These are phyloP conservation scores for Clarias pachynema DNA, from an alignment of 2,797 vertebrate species.

Conservation along the genomic window DNA sequence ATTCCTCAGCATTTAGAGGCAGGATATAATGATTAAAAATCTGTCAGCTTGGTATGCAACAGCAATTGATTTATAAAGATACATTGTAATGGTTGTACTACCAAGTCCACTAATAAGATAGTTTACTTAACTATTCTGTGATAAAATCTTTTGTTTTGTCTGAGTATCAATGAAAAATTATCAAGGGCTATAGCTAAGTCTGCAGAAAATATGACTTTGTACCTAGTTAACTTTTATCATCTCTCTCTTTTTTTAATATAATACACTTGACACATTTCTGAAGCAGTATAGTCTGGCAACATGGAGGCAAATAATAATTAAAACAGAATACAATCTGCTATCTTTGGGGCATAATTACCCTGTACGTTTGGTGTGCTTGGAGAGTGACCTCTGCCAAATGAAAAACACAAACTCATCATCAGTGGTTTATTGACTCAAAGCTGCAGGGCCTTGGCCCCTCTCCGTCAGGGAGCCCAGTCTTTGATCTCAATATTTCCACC, in stretches of 20 bases:
- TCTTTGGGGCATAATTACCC: conserved; percentile 62
- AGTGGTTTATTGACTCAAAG: conserved; percentile 56
- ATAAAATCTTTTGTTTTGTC: neutral
- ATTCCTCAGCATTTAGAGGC: conserved; percentile 18
- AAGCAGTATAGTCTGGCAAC: conserved; percentile 37
- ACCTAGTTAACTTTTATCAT: conserved; percentile 24
- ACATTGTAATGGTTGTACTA: neutral
- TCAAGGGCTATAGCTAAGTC: neutral
- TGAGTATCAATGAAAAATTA: conserved; percentile 20
- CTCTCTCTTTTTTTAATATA: conserved; percentile 19
- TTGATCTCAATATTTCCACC: conserved; percentile 53
- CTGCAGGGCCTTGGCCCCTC: conserved; percentile 40
- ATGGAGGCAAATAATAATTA: conserved; percentile 39
- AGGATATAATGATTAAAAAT: conserved; percentile 22
- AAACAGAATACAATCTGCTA: conserved; percentile 46
- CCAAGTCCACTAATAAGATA: neutral
- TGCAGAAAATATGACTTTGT: conserved; percentile 11
- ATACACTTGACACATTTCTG: conserved; percentile 27
- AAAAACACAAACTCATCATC: conserved; percentile 60
- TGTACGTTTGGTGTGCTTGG: conserved; percentile 34
- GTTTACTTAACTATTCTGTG: conserved; percentile 10
- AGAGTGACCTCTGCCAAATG: conserved; percentile 50
- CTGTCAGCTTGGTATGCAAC: neutral
- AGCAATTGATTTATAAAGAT: neutral
- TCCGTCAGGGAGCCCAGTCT: conserved; percentile 39